Conservation (phyloP, 1,140 invertebrate species). For the Achroia grisella region DNA sequence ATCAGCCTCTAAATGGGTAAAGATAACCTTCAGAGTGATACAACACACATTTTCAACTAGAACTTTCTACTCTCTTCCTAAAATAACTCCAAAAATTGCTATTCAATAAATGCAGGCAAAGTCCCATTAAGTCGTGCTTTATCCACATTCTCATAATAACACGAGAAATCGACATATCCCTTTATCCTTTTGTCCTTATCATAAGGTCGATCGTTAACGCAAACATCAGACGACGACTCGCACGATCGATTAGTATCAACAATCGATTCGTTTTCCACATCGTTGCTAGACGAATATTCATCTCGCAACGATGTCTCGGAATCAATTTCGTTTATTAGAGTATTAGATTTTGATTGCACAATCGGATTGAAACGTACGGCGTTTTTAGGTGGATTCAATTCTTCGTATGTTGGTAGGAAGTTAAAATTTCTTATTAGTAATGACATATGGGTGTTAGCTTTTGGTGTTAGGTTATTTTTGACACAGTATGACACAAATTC, state of each 20-base stretch:
- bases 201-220: conserved; percentile 43
- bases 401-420: conserved; percentile 81
- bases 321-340: conserved; percentile 53
- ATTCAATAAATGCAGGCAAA: conserved; percentile 72
- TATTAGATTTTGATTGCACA: conserved; percentile 71
- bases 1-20: too few relatives aligned
- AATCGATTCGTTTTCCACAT: conserved; percentile 43
- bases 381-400: conserved; percentile 39
- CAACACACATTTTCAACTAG: too few relatives aligned
- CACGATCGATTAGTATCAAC: conserved; percentile 53
- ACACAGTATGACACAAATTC: conserved; percentile 89
- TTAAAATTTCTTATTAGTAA: conserved; percentile 91
- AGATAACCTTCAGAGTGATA: too few relatives aligned
- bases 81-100: neutral
- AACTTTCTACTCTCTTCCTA: too few relatives aligned
- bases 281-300: conserved; percentile 40
- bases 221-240: conserved; percentile 64
- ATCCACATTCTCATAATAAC: conserved; percentile 85
- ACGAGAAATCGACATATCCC: conserved; percentile 89
- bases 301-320: too few relatives aligned
- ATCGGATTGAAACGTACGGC: conserved; percentile 76
- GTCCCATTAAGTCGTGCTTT: conserved; percentile 76
- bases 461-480: conserved; percentile 72
- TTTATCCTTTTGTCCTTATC: conserved; percentile 79
- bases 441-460: conserved; percentile 77